Evolutionary conservation across 2,797 vertebrate species (phyloP).

Genomic region (Trichosurus vulpecula): DNA sequence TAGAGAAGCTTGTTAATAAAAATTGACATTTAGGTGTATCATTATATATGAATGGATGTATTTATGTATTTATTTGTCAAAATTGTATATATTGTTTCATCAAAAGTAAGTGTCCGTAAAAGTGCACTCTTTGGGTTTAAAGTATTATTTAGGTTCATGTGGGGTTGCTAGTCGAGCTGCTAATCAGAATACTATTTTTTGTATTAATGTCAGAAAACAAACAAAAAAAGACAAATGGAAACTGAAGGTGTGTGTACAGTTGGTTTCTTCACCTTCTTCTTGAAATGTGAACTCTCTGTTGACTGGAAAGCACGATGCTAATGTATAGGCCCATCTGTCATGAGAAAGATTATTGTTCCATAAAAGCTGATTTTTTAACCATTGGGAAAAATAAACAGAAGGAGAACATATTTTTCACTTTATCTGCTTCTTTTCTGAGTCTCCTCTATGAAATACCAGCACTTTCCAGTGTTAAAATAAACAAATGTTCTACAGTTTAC

Average conservation of each 20-base stretch:
- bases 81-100: constrained; percentile 88
- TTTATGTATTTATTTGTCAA: constrained; percentile 89
- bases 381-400: constrained; percentile 79
- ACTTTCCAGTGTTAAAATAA: constrained; percentile 7
- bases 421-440: constrained; percentile 52
- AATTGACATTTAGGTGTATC: constrained; percentile 82
- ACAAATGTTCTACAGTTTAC: not conserved
- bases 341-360: constrained; percentile 73
- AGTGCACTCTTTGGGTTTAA: constrained; percentile 86
- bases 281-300: constrained; percentile 74
- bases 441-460: constrained; percentile 35
- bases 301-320: constrained; percentile 69
- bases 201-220: constrained; percentile 85
- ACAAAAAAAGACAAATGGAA: constrained; percentile 72
- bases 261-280: constrained; percentile 75
- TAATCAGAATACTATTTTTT: constrained; percentile 88
- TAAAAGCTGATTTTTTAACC: constrained; percentile 77
- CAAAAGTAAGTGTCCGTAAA: constrained; percentile 85
- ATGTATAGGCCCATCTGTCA: constrained; percentile 72
- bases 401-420: constrained; percentile 64
- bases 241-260: constrained; percentile 72
- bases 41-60: constrained; percentile 86
- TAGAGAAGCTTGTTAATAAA: constrained; percentile 83
- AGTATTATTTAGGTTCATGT: constrained; percentile 86
- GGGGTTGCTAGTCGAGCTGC: constrained; percentile 86